phyloP scores from a whole-genome alignment of 35 echinoderm and acorn worm genomes.

The Lytechinus pictus region DNA sequence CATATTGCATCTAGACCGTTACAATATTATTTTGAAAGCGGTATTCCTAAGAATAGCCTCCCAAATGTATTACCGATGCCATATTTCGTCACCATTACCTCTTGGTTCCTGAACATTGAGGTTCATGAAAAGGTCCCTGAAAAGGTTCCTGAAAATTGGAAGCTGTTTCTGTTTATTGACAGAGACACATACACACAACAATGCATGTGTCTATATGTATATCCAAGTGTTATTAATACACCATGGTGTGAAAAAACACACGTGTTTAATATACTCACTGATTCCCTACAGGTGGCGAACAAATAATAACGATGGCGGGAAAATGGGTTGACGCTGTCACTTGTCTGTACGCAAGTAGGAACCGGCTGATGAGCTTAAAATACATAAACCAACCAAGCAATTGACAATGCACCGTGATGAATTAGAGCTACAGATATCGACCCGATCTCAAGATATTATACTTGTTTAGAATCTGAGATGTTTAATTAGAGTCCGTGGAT shows the following conservation, averaged over 20 bases:
- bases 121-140: no score
- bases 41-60: background rate
- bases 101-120: background rate
- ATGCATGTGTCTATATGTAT: background rate
- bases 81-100: background rate
- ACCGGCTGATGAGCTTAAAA: background rate
- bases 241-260: background rate
- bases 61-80: background rate
- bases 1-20: background rate
- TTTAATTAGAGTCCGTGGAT: background rate
- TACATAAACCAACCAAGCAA: background rate
- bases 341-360: background rate
- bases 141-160: background rate
- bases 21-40: background rate
- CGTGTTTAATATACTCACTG: conserved; percentile 3
- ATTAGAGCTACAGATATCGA: background rate
- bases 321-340: background rate
- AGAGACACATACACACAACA: background rate
- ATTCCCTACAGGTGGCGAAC: background rate
- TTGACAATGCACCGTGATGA: background rate
- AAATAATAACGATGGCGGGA: conserved; percentile 11
- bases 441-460: background rate
- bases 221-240: background rate
- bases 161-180: background rate
- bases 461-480: conserved; percentile 1